Conservation (phyloP, 2,797 vertebrate species). For the Mormyrus hasselquistii region DNA sequence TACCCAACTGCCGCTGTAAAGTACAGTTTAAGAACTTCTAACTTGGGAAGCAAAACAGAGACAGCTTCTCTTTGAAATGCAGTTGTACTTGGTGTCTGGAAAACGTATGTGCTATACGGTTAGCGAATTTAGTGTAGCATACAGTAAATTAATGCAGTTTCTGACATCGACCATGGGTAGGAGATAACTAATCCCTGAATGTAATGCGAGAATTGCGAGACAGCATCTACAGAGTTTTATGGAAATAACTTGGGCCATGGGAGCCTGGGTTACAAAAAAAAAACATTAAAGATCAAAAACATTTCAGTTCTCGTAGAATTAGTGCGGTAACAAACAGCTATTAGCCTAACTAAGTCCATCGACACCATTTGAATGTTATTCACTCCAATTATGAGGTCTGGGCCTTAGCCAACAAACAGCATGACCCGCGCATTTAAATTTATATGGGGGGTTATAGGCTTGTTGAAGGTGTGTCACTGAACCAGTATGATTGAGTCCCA, state of each 20-base stretch:
- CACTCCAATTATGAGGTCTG: background rate
- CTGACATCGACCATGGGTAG: background rate
- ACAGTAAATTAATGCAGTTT: background rate
- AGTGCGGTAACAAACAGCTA: background rate
- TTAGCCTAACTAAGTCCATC: background rate
- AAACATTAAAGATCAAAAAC: background rate
- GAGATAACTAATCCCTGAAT: background rate
- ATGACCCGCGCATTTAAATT: background rate
- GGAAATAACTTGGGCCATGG: background rate
- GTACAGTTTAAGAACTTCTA: background rate
- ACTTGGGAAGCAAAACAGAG: background rate
- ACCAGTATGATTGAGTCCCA: background rate
- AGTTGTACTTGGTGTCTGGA: background rate
- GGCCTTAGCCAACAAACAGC: background rate
- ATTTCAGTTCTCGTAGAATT: background rate
- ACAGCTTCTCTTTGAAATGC: background rate
- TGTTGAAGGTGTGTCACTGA: background rate
- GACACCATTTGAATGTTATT: background rate
- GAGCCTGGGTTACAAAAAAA: background rate
- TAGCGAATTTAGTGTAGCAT: background rate
- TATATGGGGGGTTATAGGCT: background rate
- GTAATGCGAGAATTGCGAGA: constrained; percentile 11
- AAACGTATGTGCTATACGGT: background rate
- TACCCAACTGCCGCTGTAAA: background rate
- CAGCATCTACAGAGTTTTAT: background rate